These are phyloP conservation scores for Epiperipatus broadwayi DNA, from an alignment of 2,888 invertebrate species.

Conservation along the genomic window DNA sequence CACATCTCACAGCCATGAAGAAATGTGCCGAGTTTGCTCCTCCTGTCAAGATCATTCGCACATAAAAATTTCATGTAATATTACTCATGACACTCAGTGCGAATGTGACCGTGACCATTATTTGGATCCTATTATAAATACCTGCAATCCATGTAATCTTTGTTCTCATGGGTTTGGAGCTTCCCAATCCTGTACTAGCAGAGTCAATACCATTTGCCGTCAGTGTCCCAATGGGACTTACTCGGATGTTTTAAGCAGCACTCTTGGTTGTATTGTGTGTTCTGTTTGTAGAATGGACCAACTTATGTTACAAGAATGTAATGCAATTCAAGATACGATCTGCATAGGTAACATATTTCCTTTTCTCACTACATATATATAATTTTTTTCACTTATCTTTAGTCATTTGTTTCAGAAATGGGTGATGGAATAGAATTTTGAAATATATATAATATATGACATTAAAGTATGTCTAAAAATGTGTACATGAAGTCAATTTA, in stretches of 20 bases:
- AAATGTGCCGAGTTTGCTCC: conserved; percentile 20
- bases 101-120: conserved; percentile 23
- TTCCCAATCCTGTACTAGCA: conserved; percentile 19
- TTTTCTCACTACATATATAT: too few relatives aligned
- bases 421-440: too few relatives aligned
- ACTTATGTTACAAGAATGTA: conserved; percentile 22
- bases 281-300: conserved; percentile 21
- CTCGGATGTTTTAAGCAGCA: conserved; percentile 22
- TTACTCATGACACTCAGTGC: conserved; percentile 24
- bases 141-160: conserved; percentile 22
- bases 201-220: conserved; percentile 22
- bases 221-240: conserved; percentile 23
- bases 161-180: conserved; percentile 23
- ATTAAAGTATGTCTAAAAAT: too few relatives aligned
- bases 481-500: too few relatives aligned
- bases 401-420: too few relatives aligned
- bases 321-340: conserved; percentile 23
- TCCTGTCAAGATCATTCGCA: conserved; percentile 20
- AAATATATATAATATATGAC: too few relatives aligned
- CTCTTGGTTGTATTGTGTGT: conserved; percentile 22
- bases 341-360: conserved; percentile 25
- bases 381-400: too few relatives aligned
- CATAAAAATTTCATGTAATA: conserved; percentile 21
- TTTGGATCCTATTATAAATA: conserved; percentile 17
- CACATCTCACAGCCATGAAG: conserved; percentile 16